A percentile compares a stretch with the other conserved stretches of the same genome.
Evolutionary conservation across 2,113 vertebrate genomes (phyloP).

Genomic region (Hipposideros armiger): DNA sequence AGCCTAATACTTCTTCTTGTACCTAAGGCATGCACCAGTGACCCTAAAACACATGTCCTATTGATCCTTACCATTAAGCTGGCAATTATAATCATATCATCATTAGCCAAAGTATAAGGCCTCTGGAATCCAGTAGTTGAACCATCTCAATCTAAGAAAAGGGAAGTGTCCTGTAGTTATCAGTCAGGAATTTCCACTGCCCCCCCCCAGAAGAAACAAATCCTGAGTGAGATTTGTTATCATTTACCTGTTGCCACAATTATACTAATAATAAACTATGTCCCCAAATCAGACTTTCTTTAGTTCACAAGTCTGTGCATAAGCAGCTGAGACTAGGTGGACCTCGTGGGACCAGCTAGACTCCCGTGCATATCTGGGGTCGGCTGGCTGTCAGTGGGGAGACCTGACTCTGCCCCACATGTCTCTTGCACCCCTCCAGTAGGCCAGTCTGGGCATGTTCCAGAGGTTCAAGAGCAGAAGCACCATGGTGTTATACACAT

Average conservation of each 20-base stretch:
- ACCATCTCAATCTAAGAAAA: slow-evolving; percentile 63
- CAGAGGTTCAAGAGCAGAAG: background rate
- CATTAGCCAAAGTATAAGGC: slow-evolving; percentile 72
- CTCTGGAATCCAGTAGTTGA: slow-evolving; percentile 67
- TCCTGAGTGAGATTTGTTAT: background rate
- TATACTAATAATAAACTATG: background rate
- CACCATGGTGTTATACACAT: fast-evolving
- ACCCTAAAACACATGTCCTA: slow-evolving; percentile 70
- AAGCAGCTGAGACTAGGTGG: background rate
- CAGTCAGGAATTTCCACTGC: slow-evolving; percentile 52
- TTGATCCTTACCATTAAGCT: slow-evolving; percentile 78
- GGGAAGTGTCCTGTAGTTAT: background rate
- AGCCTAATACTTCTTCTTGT: slow-evolving; percentile 53
- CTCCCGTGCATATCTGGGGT: background rate
- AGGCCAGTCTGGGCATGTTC: background rate
- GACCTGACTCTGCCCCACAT: background rate
- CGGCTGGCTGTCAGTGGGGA: background rate
- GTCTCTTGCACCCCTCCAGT: background rate
- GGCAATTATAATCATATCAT: slow-evolving; percentile 83
- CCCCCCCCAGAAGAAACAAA: slow-evolving; percentile 60
- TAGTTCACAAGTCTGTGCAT: background rate
- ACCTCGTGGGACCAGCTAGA: too few relatives aligned
- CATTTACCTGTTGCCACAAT: background rate
- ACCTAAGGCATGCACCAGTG: slow-evolving; percentile 24
- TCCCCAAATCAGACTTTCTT: background rate